phyloP scores from a whole-genome alignment of 2,888 invertebrate species.

The Antitype chi region DNA sequence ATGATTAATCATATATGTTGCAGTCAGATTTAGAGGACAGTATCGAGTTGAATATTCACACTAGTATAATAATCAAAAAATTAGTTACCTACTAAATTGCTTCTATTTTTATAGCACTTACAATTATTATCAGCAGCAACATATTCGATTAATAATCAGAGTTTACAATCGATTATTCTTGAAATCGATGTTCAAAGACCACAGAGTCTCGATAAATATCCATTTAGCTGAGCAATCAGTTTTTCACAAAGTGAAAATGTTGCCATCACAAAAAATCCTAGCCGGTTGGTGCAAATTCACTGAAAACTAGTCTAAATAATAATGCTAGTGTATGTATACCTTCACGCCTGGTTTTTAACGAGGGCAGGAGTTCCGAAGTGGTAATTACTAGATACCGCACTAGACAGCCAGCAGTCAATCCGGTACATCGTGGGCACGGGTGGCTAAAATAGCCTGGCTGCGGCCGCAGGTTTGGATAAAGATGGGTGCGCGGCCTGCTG shows the following conservation, averaged over 20 bases:
- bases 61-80: constrained; percentile 62
- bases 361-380: constrained; percentile 61
- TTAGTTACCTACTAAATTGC: constrained; percentile 64
- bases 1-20: constrained; percentile 40
- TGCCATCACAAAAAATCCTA: constrained; percentile 57
- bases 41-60: constrained; percentile 60
- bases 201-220: constrained; percentile 36
- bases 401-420: constrained; percentile 60
- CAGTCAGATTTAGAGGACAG: constrained; percentile 52
- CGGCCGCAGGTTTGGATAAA: constrained; percentile 60
- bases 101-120: constrained; percentile 63
- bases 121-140: constrained; percentile 50
- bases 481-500: constrained; percentile 64
- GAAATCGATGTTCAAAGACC: constrained; percentile 50
- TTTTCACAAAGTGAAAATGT: constrained; percentile 33
- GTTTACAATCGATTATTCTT: constrained; percentile 30
- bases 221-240: constrained; percentile 53
- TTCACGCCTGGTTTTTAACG: constrained; percentile 62
- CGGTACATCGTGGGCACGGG: constrained; percentile 57
- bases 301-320: constrained; percentile 66
- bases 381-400: constrained; percentile 64
- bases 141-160: constrained; percentile 32
- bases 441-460: constrained; percentile 64
- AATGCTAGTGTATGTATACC: constrained; percentile 63
- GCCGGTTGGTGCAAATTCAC: constrained; percentile 56